These are phyloP conservation scores for Coboldia fuscipes DNA, from an alignment of 1,140 invertebrate species.

Conservation along the genomic window DNA sequence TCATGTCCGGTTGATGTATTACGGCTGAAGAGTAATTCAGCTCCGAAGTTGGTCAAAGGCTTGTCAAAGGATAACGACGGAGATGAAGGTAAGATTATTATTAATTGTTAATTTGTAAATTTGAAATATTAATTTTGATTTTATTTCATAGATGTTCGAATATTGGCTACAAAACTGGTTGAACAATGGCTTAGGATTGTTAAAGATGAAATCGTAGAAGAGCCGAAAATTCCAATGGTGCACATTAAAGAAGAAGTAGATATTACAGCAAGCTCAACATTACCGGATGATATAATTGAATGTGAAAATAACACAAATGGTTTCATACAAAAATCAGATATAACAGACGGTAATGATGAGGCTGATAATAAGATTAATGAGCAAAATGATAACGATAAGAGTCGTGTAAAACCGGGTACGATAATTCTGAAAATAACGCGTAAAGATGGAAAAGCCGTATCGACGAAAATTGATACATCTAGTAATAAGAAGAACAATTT, in stretches of 20 bases:
- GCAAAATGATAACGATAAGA: too few relatives aligned
- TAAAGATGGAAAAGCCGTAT: conserved; percentile 47
- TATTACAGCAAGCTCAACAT: too few relatives aligned
- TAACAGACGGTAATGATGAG: too few relatives aligned
- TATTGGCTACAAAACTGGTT: conserved; percentile 58
- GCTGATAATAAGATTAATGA: too few relatives aligned
- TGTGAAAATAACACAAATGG: too few relatives aligned
- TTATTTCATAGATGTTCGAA: conserved; percentile 37
- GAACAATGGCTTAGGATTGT: conserved; percentile 78
- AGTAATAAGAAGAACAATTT: too few relatives aligned
- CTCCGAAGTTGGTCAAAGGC: conserved; percentile 76
- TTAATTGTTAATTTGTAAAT: conserved; percentile 4
- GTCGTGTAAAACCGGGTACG: too few relatives aligned
- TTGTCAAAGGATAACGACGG: conserved; percentile 60
- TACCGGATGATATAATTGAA: too few relatives aligned
- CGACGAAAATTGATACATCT: conserved; percentile 32
- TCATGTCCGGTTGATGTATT: conserved; percentile 74
- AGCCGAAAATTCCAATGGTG: conserved; percentile 1
- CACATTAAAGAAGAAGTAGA: too few relatives aligned
- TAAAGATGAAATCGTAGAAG: conserved; percentile 32
- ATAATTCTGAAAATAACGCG: too few relatives aligned
- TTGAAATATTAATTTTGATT: conserved; percentile 5
- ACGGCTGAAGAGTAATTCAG: conserved; percentile 71
- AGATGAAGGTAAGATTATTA: conserved; percentile 36
- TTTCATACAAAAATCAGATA: too few relatives aligned